Evolutionary conservation across 2,888 invertebrate genomes (phyloP), one percentile per base, ranked within the genome.

Genomic region (Stenotaenia linearis): DNA sequence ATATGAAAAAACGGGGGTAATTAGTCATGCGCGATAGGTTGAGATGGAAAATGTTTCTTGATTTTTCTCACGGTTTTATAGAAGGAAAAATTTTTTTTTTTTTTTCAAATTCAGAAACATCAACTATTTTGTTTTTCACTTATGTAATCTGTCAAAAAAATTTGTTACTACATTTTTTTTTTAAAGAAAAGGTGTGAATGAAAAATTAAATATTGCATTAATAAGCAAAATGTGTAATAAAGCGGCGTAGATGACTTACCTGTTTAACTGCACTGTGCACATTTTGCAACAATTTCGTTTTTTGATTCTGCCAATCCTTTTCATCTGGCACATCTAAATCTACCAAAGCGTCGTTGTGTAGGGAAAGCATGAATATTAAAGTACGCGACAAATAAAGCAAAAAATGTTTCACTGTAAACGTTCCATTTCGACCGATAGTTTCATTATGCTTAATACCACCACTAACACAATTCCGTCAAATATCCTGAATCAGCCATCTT

Each of bases 251-350:
- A 61, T 37, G n/a, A 6, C 0, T 12, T 80, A 81, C 81, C 80
- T 80, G 78, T 74, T 81, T 81, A 18, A 81, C 75, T 21, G 78
- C 21, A 23, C 25, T 40, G 69, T 56, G 79, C 15, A 80, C 37
- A 32, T 80, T 80, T n/a, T 78, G 78, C 35, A 81, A 69, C 25
- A 81, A 45, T 45, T 45, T 45, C 45, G 45, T 50, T 35, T 80
- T 80, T n/a, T 69, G 35, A n/a, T 45, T 23, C 15, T 79, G 76
- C 32, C 79, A 74, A 28, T 50, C 78, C 23, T 28, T 56, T 5
- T 78, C 78, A 12, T 77, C 40, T 21, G 10, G 18, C 25, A 37
- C 18, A 5, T 37, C 32, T 10, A 21, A 35, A 77, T 40, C 15
- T 32, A 10, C 76, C 37, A 35, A 15, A 15, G 35, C 23, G n/a